These are phyloP conservation scores for Otolemur garnettii DNA, from an alignment of 2,113 vertebrate genomes.

Conservation along the genomic window DNA sequence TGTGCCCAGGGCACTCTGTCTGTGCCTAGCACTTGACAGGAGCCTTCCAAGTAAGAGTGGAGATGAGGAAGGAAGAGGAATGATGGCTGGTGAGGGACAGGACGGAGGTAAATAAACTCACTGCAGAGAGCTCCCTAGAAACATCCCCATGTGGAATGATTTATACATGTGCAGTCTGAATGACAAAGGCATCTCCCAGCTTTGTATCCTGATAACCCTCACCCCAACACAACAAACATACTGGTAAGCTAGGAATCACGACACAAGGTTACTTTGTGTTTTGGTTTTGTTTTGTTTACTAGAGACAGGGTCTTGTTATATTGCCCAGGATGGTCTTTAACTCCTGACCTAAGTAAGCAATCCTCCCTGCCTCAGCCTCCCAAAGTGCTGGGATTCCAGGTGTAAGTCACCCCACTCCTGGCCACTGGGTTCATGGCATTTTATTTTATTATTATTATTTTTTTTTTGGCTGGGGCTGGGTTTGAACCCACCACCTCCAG, in stretches of 20 bases:
- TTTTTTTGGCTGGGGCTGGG: no score
- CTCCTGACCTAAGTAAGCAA: neutral
- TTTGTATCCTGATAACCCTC: neutral
- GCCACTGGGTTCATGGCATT: neutral
- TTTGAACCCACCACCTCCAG: no score
- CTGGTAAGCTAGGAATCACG: neutral
- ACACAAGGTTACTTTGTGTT: no score
- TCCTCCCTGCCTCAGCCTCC: neutral
- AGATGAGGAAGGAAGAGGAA: neutral
- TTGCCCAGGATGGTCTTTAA: neutral
- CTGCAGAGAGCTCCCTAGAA: neutral
- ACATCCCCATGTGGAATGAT: neutral
- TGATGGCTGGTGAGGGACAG: neutral
- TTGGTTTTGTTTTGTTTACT: neutral
- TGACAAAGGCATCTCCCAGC: neutral
- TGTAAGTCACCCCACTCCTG: rapidly evolving
- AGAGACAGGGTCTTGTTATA: neutral
- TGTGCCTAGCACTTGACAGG: neutral
- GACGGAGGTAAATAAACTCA: neutral
- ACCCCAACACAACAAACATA: neutral
- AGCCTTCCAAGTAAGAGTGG: neutral
- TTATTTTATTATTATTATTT: no score
- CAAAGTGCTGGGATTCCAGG: neutral
- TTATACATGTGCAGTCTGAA: neutral
- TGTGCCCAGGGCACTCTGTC: no score